Base-by-base conservation (phyloP, 2,797 vertebrate genomes). In the Adelosebastes latens region DNA sequence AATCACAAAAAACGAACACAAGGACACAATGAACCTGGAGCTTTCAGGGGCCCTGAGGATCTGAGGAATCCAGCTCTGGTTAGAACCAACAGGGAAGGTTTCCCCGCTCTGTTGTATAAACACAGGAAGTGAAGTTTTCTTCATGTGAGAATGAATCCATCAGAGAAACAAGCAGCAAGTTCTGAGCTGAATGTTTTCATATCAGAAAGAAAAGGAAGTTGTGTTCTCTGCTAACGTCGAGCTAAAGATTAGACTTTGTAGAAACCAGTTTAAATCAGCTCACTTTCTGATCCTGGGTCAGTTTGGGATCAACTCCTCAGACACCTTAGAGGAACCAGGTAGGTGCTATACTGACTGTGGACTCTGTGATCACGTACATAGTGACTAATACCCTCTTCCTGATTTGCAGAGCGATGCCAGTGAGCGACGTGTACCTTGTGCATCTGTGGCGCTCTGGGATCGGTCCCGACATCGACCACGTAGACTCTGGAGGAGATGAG, bases 401-500 rank as follows among this genome's bases (percentile, higher is more conserved):
- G 42, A 18, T 46, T 46, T 16, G 42, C 18, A 46, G 42, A 46
- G 16, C 6, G 6, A 16, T 18, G 46, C 46, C 20, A 20, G 46
- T 52, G 20, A 52, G 18, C 20, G 20, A 8, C 18, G 16, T 56
- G 18, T 78, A 96, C 97, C 97, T 99, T 99, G 88, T 97, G 96
- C 7, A 99, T 87, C 2, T 56, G 88, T 0, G 98, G 97, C 0
- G 96, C 95, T 0, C 91, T 87, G 5, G 88, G 87, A 0, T 97
- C 82, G 0, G 96, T 94, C 3, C 92, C 97, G 9, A 97, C 97
- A 0, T 99, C 98, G 2, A 99, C 92, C 66, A 99, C 84, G 0
- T 99, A 99, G 89, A 99, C 29, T 0, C 97, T 94, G 32, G 98
- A 99, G 2, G 98, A 99, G 79, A 98, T 96, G 73, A 99, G 91